Base-by-base conservation (phyloP, 1,140 invertebrate species). In the Ruditapes philippinarum region DNA sequence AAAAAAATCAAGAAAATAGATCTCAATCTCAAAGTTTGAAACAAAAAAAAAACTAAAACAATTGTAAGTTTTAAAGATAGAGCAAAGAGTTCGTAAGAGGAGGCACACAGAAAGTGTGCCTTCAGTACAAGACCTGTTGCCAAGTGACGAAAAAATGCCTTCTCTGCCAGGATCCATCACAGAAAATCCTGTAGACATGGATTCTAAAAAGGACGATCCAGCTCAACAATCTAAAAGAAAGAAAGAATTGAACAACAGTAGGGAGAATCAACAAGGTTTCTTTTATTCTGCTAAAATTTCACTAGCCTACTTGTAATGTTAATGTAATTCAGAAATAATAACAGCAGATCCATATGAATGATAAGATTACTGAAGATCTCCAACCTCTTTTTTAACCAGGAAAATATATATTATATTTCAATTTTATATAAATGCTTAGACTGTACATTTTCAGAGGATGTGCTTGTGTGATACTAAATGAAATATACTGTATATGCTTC, bases 31-130 rank as follows among this genome's bases (percentile, higher is more conserved):
- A 14, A 31, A 17, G 22, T 38, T 70, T 38, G 14, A 31, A 12
- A 11, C 31, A 22, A 38, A 12, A 70, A 38, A 38, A 38, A 19
- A n/a, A 1, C 5, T 38, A 70, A 70, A 2, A 1, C 36, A 14
- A 1, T 38, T 25, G 19, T 38, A 70, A 31, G 1, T 70, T 70
- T 45, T 36, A 79, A 89, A 89, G 28, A 89, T 89, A 89, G 87
- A 89, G 49, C 42, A 74, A 62, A 38, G 40, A 42, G 54, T 12
- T 11, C 79, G 87, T 12, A 89, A 83, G 62, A 70, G 87, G 80
- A 89, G 70, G 78, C 87, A 82, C 87, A 83, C 78, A 22, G 65
- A 74, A 25, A 54, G 87, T 83, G 87, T 76, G 87, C 80, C 60
- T 74, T 70, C 65, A 40, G 9, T 38, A 28, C 45, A 62, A 57